These are phyloP conservation scores for Magallana angulata DNA, from an alignment of 1,140 invertebrate species.

Conservation along the genomic window DNA sequence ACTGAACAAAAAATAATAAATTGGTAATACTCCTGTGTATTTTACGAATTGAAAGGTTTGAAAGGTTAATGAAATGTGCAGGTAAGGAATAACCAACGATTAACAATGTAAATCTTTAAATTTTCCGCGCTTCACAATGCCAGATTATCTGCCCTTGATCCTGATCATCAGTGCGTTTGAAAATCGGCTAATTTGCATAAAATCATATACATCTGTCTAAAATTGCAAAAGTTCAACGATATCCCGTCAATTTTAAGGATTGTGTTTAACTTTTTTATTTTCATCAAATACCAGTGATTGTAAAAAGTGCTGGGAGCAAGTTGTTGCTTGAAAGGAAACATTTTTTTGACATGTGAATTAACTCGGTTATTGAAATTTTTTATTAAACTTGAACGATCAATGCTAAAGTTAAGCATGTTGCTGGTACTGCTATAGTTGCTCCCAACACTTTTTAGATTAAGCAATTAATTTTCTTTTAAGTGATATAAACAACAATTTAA, in stretches of 20 bases:
- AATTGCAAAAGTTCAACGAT: neutral
- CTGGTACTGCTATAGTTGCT: neutral
- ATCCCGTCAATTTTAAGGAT: neutral
- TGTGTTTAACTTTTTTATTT: neutral
- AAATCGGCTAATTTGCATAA: neutral
- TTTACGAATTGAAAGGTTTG: too few species aligned
- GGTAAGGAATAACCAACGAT: too few species aligned
- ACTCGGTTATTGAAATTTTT: neutral
- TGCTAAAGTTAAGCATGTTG: neutral
- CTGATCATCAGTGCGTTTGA: constrained; percentile 9
- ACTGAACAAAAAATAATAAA: too few species aligned
- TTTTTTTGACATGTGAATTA: neutral
- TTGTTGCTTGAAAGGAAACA: neutral
- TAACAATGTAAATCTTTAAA: neutral
- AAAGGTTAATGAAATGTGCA: too few species aligned
- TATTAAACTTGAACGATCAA: neutral
- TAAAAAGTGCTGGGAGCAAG: constrained; percentile 18
- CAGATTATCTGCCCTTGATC: constrained; percentile 23
- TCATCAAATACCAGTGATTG: neutral
- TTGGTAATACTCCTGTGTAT: too few species aligned
- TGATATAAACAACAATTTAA: neutral
- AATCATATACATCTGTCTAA: neutral
- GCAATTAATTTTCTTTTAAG: neutral
- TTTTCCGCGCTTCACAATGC: neutral
- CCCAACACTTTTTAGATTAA: constrained; percentile 7